These are phyloP conservation scores for Dicranocentrus wangi DNA, from an alignment of 2,888 invertebrate species.

Conservation along the genomic window DNA sequence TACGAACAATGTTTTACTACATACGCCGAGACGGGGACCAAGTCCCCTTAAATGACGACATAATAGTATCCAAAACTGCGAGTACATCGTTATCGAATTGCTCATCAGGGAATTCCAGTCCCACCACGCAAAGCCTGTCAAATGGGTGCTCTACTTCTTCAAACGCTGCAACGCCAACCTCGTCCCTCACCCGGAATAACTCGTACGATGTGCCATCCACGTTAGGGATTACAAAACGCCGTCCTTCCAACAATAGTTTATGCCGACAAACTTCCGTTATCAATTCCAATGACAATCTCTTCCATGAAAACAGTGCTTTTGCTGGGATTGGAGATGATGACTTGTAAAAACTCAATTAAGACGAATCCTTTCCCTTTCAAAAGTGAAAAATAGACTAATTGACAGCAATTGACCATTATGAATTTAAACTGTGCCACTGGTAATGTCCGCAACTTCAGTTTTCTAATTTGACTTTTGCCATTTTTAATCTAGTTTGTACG, in stretches of 20 bases:
- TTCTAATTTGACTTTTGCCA: constrained; percentile 1
- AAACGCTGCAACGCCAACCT: constrained; percentile 71
- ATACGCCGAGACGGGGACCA: constrained; percentile 70
- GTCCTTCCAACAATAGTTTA: constrained; percentile 70
- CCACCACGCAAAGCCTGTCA: constrained; percentile 70
- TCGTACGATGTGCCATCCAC: constrained; percentile 72
- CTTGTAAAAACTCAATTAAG: constrained; percentile 74
- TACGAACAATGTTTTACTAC: constrained; percentile 69
- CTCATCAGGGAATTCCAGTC: constrained; percentile 71
- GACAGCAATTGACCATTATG: neutral
- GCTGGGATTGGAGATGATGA: constrained; percentile 97
- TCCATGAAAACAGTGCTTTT: constrained; percentile 91
- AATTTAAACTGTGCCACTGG: constrained; percentile 26
- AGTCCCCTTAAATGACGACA: constrained; percentile 70
- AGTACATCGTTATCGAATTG: constrained; percentile 59
- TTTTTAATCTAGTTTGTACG: neutral
- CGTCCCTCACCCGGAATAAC: constrained; percentile 72
- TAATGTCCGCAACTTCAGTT: neutral
- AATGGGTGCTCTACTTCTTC: constrained; percentile 65
- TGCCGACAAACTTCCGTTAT: constrained; percentile 67
- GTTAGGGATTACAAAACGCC: constrained; percentile 67
- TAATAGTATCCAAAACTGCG: constrained; percentile 59
- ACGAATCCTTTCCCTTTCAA: neutral
- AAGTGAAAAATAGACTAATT: neutral
- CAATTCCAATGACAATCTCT: constrained; percentile 73